Evolutionary conservation across 2,797 vertebrate genomes (phyloP), one percentile per base, ranked within the genome.

Genomic region (Peromyscus nudipes): DNA sequence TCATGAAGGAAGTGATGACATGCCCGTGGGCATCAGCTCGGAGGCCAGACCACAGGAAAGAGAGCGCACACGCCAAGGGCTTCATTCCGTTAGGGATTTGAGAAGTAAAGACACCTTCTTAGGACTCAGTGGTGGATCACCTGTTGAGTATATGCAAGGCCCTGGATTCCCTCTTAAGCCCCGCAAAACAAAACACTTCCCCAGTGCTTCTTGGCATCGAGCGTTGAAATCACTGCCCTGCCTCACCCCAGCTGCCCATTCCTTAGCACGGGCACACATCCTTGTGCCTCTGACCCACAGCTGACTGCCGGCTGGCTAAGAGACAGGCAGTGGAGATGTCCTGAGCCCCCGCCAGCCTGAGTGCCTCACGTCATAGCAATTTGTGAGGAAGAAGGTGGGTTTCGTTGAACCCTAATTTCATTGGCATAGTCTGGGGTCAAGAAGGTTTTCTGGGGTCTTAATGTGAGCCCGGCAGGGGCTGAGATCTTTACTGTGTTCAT

Each of bases 241-340:
- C 29, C 34, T 19, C 17, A 3, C 0, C 0, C 34, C 21, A 5
- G 31, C 0, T 34, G 4, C 64, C 14, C 16, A 3, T 6, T 6
- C 64, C 23, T 2, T 0, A 3, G 17, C 13, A 4, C 11, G 7
- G 8, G 40, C 29, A 2, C 67, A 17, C 0, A 0, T 29, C 43
- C 40, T 34, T n/a, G 1, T 4, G 21, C 37, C 43, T 37, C 86
- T 43, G 52, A 49, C 43, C 11, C 77, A 40, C 16, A 46, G 29
- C 25, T 0, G 14, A 40, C 49, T 27, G 29, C 60, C 19, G 7
- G 34, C 25, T 81, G 65, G 6, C 12, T 11, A 29, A 52, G 57
- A 34, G 73, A 11, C 67, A 21, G 46, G 65, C 3, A 4, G 49
- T 27, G 19, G 76, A 43, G 57, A 13, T 0, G 1, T 67, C 86